These are phyloP conservation scores for Sisor rabdophorus DNA, from an alignment of 2,113 vertebrate species.

Conservation along the genomic window DNA sequence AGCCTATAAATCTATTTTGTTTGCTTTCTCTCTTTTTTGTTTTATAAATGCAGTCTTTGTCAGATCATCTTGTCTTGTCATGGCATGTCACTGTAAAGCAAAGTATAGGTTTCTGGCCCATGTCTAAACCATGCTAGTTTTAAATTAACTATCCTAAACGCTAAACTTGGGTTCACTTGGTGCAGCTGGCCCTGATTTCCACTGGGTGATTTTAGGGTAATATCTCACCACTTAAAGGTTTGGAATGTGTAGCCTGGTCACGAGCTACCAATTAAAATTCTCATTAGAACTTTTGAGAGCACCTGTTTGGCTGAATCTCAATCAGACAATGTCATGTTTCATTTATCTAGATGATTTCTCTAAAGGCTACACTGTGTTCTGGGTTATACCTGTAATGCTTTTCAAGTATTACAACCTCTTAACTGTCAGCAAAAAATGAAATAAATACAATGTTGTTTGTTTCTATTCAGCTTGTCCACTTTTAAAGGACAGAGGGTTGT, in stretches of 20 bases:
- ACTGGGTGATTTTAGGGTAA: neutral
- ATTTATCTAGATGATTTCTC: conserved; percentile 20
- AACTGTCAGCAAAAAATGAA: conserved; percentile 29
- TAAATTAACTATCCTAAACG: neutral
- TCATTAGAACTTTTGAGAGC: conserved; percentile 11
- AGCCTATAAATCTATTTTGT: neutral
- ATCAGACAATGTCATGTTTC: conserved; percentile 24
- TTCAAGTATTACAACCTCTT: conserved; percentile 30
- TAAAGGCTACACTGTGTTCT: neutral
- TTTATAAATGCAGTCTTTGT: neutral
- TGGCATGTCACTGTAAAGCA: neutral
- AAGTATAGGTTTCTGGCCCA: neutral
- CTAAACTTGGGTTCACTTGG: neutral
- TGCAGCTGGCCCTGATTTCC: conserved; percentile 1
- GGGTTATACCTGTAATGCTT: conserved; percentile 17
- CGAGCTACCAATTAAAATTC: conserved; percentile 25
- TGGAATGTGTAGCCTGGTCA: neutral
- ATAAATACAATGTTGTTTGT: conserved; percentile 38
- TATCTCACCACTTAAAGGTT: neutral
- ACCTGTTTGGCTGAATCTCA: conserved; percentile 4
- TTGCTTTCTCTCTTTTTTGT: neutral
- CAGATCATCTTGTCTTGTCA: neutral
- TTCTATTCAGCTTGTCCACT: conserved; percentile 29
- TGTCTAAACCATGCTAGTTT: neutral
- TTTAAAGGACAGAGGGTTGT: neutral